A percentile compares a stretch with the other conserved stretches of the same genome.
Evolutionary conservation across 2,113 vertebrate species (phyloP).

Genomic region (Coracopsis vasa): DNA sequence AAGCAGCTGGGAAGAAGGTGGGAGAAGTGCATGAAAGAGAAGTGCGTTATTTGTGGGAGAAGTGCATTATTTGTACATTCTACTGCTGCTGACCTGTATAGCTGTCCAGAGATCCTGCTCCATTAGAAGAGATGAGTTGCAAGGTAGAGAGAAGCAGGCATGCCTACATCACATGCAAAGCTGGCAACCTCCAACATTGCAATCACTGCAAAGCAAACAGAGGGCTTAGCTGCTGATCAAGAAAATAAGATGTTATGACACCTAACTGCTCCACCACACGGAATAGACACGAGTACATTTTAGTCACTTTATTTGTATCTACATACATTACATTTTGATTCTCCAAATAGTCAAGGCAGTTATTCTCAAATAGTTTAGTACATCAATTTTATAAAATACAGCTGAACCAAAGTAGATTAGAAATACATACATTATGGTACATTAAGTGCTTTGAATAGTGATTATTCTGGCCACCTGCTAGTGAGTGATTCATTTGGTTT

Average conservation of each 20-base stretch:
- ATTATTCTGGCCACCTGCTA: conserved; percentile 54
- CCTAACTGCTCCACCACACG: neutral
- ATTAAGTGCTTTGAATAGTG: conserved; percentile 64
- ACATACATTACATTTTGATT: conserved; percentile 75
- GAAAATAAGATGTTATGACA: neutral
- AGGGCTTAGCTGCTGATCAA: neutral
- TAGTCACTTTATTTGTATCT: conserved; percentile 72
- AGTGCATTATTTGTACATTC: neutral
- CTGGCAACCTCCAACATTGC: neutral
- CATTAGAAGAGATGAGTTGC: neutral
- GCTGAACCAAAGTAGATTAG: conserved; percentile 62
- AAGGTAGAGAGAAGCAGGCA: neutral
- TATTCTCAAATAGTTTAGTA: conserved; percentile 72
- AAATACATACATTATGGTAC: conserved; percentile 79
- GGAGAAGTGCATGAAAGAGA: neutral
- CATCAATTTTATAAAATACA: conserved; percentile 76
- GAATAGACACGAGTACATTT: neutral
- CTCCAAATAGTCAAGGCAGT: conserved; percentile 65
- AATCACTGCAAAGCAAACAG: neutral
- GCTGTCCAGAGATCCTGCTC: neutral
- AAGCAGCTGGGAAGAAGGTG: neutral
- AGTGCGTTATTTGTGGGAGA: neutral
- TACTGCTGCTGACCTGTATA: neutral
- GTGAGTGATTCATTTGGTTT: neutral
- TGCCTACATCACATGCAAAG: neutral